Percentiles rank a stretch among this genome's conserved stretches.
phyloP scores from a whole-genome alignment of 1,140 invertebrate genomes.

The Scaptomyza hsui region DNA sequence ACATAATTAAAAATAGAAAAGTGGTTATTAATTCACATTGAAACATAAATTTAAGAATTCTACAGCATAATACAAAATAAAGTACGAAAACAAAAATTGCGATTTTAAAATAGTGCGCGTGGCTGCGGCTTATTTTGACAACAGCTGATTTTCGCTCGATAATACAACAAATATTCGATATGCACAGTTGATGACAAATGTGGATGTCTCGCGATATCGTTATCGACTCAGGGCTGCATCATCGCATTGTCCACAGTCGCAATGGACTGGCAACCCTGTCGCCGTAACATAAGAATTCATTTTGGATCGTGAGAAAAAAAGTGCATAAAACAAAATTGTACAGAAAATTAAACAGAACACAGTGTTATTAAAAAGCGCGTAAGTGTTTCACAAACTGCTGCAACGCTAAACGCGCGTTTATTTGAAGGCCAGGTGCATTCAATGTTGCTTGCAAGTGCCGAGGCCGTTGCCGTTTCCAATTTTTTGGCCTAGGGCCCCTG shows the following conservation, averaged over 20 bases:
- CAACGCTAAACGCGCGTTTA: background rate
- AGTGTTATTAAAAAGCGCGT: constrained; percentile 60
- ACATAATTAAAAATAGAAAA: constrained; percentile 9
- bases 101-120: background rate
- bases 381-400: constrained; percentile 37
- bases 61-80: too few relatives aligned
- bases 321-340: constrained; percentile 66
- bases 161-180: background rate
- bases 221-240: constrained; percentile 32
- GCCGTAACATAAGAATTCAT: constrained; percentile 50
- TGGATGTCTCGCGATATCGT: background rate
- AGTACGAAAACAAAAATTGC: too few relatives aligned
- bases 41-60: too few relatives aligned
- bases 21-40: background rate
- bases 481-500: constrained; percentile 26
- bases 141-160: constrained; percentile 9
- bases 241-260: constrained; percentile 9
- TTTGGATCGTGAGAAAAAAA: constrained; percentile 54
- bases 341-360: constrained; percentile 64
- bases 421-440: constrained; percentile 22
- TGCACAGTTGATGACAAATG: background rate
- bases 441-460: constrained; percentile 10
- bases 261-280: constrained; percentile 44
- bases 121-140: background rate
- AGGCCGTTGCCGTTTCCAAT: constrained; percentile 8